Percentiles rank a stretch among this genome's conserved stretches.
These are phyloP conservation scores for Acipenser ruthenus DNA, from an alignment of 2,797 vertebrate species.

Conservation along the genomic window DNA sequence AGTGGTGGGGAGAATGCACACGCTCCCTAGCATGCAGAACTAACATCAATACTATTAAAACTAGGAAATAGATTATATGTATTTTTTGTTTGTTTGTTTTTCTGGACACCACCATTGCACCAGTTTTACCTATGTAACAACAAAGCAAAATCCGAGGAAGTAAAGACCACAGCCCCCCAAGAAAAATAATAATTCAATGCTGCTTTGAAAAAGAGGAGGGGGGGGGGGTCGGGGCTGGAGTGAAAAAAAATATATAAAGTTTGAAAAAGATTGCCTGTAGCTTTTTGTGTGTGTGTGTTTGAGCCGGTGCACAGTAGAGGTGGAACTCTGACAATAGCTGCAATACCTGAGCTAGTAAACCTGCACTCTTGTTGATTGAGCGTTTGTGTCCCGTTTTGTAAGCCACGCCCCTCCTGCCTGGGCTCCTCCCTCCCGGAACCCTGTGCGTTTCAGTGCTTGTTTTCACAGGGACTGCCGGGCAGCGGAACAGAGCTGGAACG, in stretches of 20 bases:
- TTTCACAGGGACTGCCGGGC: neutral
- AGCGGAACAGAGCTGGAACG: neutral
- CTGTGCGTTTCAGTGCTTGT: constrained; percentile 14
- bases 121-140: too few relatives aligned
- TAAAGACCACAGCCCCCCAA: constrained; percentile 31
- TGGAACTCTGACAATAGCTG: constrained; percentile 41
- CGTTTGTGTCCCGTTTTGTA: constrained; percentile 40
- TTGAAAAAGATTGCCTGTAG: neutral
- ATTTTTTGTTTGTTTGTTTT: too few relatives aligned
- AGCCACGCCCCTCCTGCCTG: constrained; percentile 48
- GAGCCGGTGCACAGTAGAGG: constrained; percentile 22
- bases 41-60: neutral
- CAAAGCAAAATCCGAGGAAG: constrained; percentile 20
- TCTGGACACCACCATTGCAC: too few relatives aligned
- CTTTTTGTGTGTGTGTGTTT: neutral
- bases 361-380: constrained; percentile 41
- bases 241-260: neutral
- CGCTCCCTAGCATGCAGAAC: neutral
- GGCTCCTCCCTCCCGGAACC: constrained; percentile 35
- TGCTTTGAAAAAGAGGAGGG: neutral
- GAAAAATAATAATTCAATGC: too few relatives aligned
- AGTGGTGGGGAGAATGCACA: neutral
- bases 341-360: constrained; percentile 66
- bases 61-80: too few relatives aligned
- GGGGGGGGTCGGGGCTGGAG: constrained; percentile 21